Evolutionary conservation across 2,113 vertebrate species (phyloP).

Genomic region (Tenrec ecaudatus): DNA sequence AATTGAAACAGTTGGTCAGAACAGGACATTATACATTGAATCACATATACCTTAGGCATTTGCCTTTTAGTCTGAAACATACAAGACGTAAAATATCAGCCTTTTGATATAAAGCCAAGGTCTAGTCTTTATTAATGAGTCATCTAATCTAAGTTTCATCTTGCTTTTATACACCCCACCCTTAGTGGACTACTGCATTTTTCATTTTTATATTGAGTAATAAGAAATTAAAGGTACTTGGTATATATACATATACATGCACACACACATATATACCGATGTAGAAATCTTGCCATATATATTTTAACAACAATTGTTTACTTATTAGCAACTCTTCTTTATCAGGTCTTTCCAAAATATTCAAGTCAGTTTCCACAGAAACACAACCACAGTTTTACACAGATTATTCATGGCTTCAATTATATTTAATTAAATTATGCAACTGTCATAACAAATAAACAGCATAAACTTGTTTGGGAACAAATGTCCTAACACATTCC

Average conservation of each 20-base stretch:
- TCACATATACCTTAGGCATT: not conserved
- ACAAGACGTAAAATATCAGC: not conserved
- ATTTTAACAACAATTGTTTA: too few relatives aligned
- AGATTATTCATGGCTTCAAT: constrained; percentile 21
- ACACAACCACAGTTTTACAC: constrained; percentile 43
- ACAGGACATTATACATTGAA: not conserved
- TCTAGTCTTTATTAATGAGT: not conserved
- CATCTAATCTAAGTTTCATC: not conserved
- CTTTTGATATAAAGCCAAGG: not conserved
- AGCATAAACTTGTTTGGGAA: constrained; percentile 32
- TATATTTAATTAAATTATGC: constrained; percentile 52
- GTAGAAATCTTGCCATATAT: too few relatives aligned
- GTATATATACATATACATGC: too few relatives aligned
- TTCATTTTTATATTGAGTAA: not conserved
- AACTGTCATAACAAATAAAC: constrained; percentile 58
- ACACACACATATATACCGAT: too few relatives aligned
- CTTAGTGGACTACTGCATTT: not conserved
- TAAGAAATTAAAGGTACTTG: not conserved
- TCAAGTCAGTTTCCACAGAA: constrained; percentile 42
- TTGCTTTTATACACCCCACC: not conserved
- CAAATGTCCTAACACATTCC: constrained; percentile 40
- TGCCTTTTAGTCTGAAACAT: not conserved
- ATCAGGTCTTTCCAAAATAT: not conserved
- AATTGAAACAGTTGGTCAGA: not conserved
- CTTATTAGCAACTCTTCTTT: not conserved